phyloP scores from a whole-genome alignment of 2,797 vertebrate genomes.

The Erpetoichthys calabaricus region DNA sequence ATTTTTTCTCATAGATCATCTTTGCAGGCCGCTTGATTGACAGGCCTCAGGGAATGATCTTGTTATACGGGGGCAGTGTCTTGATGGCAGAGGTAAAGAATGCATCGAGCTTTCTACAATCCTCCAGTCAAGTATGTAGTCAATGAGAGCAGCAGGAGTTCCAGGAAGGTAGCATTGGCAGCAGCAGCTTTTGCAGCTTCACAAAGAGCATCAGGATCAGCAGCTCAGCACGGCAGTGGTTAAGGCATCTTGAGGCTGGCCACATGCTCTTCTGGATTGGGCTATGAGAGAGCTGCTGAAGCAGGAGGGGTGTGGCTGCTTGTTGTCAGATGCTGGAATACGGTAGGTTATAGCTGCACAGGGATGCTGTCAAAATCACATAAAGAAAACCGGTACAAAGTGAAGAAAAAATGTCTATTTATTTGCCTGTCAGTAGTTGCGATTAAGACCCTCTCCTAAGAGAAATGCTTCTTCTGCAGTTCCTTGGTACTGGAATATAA shows the following conservation, averaged over 20 bases:
- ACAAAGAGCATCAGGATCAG: neutral
- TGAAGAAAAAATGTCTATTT: too few relatives aligned
- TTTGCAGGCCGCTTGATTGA: slow-evolving; percentile 34
- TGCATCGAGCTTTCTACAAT: slow-evolving; percentile 11
- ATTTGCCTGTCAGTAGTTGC: too few relatives aligned
- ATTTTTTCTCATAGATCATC: slow-evolving; percentile 29
- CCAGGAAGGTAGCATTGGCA: slow-evolving; percentile 15
- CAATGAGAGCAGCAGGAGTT: neutral
- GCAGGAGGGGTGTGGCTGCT: slow-evolving; percentile 35
- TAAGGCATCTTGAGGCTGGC: slow-evolving; percentile 34
- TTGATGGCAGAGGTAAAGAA: slow-evolving; percentile 30
- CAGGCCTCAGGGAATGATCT: slow-evolving; percentile 29
- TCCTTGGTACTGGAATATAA: too few relatives aligned
- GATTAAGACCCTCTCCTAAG: too few relatives aligned
- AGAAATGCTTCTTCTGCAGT: too few relatives aligned
- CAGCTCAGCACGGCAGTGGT: slow-evolving; percentile 15
- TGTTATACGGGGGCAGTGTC: slow-evolving; percentile 27
- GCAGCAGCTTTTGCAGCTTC: slow-evolving; percentile 15
- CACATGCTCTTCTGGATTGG: slow-evolving; percentile 23
- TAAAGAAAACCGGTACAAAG: too few relatives aligned
- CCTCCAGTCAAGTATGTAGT: too few relatives aligned
- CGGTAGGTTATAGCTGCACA: too few relatives aligned
- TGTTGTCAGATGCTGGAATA: slow-evolving; percentile 36
- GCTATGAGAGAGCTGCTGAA: neutral
- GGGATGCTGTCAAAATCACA: too few relatives aligned